Percentiles rank a stretch among this genome's conserved stretches.
These are phyloP conservation scores for Belgica antarctica DNA, from an alignment of 2,888 invertebrate genomes.

Conservation along the genomic window DNA sequence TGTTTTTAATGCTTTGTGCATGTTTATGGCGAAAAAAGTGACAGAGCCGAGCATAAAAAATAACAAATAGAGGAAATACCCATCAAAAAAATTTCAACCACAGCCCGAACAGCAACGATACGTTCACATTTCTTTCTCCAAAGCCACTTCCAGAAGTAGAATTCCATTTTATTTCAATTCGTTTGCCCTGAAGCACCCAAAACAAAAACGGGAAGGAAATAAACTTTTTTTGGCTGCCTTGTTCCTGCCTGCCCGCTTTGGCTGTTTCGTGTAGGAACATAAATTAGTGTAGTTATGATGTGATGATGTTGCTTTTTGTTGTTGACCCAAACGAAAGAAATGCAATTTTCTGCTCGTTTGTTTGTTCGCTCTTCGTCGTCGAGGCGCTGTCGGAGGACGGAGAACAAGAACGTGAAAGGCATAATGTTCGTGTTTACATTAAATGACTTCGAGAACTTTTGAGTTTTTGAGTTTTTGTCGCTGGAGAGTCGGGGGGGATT, in stretches of 20 bases:
- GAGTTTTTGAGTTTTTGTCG: background rate
- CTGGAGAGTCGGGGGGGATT: background rate
- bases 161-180: background rate
- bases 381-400: no score
- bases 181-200: background rate
- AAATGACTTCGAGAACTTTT: background rate
- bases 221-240: conserved; percentile 32
- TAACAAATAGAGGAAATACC: conserved; percentile 30
- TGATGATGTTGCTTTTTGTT: conserved; percentile 21
- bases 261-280: conserved; percentile 23
- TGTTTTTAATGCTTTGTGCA: conserved; percentile 14
- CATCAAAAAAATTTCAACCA: conserved; percentile 10
- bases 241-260: conserved; percentile 32
- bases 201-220: conserved; percentile 42
- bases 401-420: background rate
- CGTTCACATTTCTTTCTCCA: conserved; percentile 14
- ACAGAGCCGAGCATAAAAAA: conserved; percentile 2
- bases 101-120: conserved; percentile 8
- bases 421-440: conserved; percentile 21
- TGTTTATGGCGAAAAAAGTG: conserved; percentile 13
- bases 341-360: background rate
- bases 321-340: background rate
- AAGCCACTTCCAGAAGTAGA: conserved; percentile 23
- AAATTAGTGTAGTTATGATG: conserved; percentile 16
- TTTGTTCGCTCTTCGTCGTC: background rate